A percentile compares a stretch with the other conserved stretches of the same genome.
phyloP scores from a whole-genome alignment of 2,797 vertebrate species.

The Odontamblyopus lacepedii region DNA sequence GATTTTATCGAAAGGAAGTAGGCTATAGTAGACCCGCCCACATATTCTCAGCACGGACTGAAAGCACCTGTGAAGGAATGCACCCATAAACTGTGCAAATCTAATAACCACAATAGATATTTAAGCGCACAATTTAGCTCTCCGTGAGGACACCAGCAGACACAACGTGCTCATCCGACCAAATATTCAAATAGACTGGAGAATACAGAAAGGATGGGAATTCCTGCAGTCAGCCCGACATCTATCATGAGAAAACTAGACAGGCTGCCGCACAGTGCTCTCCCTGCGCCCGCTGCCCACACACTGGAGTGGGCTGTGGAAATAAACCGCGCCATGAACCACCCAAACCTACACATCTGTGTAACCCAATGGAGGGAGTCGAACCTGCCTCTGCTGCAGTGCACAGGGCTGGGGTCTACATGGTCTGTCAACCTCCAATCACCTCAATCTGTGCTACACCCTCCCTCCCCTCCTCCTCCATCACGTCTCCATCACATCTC shows the following conservation, averaged over 20 bases:
- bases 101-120: background rate
- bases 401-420: slow-evolving; percentile 48
- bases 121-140: background rate
- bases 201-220: background rate
- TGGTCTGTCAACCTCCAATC: slow-evolving; percentile 55
- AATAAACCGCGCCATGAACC: slow-evolving; percentile 37
- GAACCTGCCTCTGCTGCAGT: slow-evolving; percentile 61
- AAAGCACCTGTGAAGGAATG: slow-evolving; percentile 10
- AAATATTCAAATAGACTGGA: background rate
- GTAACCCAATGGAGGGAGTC: slow-evolving; percentile 21
- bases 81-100: too few species aligned
- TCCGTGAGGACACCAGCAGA: background rate
- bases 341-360: slow-evolving; percentile 28
- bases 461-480: slow-evolving; percentile 12
- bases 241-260: slow-evolving; percentile 15
- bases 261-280: slow-evolving; percentile 31
- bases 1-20: background rate
- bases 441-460: slow-evolving; percentile 40
- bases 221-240: slow-evolving; percentile 5
- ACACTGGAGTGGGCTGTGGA: slow-evolving; percentile 63
- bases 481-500: background rate
- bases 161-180: background rate
- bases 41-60: slow-evolving; percentile 8
- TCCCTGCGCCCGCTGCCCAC: slow-evolving; percentile 56
- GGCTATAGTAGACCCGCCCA: background rate